Evolutionary conservation across 2,797 vertebrate genomes (phyloP).

Genomic region (Lacerta bilineata): DNA sequence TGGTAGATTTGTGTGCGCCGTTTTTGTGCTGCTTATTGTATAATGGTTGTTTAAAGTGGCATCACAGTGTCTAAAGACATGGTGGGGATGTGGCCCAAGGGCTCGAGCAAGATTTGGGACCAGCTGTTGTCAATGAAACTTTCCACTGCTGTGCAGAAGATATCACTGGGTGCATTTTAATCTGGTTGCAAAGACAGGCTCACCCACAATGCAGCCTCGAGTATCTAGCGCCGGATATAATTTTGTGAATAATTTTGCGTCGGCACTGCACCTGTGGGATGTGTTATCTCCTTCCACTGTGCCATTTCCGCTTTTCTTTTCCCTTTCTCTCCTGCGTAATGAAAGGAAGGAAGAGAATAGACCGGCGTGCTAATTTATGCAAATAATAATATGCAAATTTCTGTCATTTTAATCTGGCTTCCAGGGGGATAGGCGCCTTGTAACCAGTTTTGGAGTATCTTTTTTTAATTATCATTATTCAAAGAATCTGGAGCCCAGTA

Average conservation of each 20-base stretch:
- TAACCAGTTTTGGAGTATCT: too few relatives aligned
- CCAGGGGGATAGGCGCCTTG: too few relatives aligned
- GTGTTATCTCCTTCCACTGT: not conserved
- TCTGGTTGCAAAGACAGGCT: not conserved
- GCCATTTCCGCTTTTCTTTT: not conserved
- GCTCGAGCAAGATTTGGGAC: not conserved
- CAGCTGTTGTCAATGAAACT: not conserved
- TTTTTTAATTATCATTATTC: too few relatives aligned
- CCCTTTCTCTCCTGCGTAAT: not conserved
- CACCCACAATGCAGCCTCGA: not conserved
- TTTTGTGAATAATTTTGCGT: not conserved
- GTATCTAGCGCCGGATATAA: not conserved
- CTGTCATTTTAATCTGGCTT: too few relatives aligned
- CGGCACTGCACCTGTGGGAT: not conserved
- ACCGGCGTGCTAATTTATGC: too few relatives aligned
- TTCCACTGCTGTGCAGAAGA: not conserved
- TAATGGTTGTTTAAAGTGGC: too few relatives aligned
- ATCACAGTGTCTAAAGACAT: too few relatives aligned
- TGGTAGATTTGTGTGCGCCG: too few relatives aligned
- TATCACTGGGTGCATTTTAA: not conserved
- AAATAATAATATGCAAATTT: too few relatives aligned
- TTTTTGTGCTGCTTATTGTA: too few relatives aligned
- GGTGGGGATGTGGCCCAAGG: not conserved
- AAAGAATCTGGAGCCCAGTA: too few relatives aligned
- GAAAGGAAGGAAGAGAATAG: too few relatives aligned